A percentile compares a stretch with the other conserved stretches of the same genome.
phyloP scores from a whole-genome alignment of 2,797 vertebrate genomes.

The Xenopus petersii region DNA sequence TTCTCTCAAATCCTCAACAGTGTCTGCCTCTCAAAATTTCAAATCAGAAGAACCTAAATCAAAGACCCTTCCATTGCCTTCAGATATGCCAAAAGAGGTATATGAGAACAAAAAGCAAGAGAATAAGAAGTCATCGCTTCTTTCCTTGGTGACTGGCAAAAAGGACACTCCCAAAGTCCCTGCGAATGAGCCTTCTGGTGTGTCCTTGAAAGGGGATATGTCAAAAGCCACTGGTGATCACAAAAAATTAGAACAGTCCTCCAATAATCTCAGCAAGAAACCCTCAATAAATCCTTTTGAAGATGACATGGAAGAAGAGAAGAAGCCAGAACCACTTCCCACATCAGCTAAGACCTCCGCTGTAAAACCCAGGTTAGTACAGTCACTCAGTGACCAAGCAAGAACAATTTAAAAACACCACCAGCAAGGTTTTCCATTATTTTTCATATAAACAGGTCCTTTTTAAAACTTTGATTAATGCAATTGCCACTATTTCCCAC shows the following conservation, averaged over 20 bases:
- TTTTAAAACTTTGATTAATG: too few relatives aligned
- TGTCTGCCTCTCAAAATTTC: conserved; percentile 63
- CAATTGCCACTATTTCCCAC: too few relatives aligned
- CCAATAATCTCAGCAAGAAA: conserved; percentile 47
- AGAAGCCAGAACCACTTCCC: conserved; percentile 56
- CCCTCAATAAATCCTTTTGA: conserved; percentile 54
- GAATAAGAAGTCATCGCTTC: conserved; percentile 77
- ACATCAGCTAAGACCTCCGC: conserved; percentile 80
- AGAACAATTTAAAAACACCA: too few relatives aligned
- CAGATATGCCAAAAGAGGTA: conserved; percentile 61
- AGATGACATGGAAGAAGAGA: conserved; percentile 50
- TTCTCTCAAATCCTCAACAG: conserved; percentile 64
- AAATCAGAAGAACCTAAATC: conserved; percentile 61
- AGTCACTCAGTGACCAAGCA: not conserved
- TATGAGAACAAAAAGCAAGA: conserved; percentile 72
- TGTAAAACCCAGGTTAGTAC: conserved; percentile 89
- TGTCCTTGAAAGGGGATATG: conserved; percentile 54
- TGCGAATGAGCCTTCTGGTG: conserved; percentile 14
- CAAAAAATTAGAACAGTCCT: conserved; percentile 42
- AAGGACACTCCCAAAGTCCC: conserved; percentile 72
- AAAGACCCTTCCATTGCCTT: conserved; percentile 6
- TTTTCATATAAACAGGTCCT: too few relatives aligned
- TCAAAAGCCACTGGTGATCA: not conserved
- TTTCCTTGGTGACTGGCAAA: conserved; percentile 83
- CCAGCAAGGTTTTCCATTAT: too few relatives aligned